These are phyloP conservation scores for Drosophila watanabei DNA, from an alignment of 1,140 invertebrate genomes.

Conservation along the genomic window DNA sequence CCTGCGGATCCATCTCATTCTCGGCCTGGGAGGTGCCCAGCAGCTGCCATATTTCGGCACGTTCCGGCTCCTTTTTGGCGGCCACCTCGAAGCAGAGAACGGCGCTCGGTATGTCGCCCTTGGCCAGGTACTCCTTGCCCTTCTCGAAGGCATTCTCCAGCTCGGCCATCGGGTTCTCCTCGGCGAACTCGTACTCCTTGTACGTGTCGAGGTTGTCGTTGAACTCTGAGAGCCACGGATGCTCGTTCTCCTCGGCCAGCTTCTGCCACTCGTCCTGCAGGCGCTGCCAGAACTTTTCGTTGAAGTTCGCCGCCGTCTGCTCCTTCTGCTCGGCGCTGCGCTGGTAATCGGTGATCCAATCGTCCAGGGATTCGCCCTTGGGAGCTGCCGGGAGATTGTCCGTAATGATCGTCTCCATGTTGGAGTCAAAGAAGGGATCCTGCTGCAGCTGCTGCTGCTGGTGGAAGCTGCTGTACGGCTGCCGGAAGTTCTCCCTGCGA, in stretches of 20 bases:
- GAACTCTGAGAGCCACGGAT: slow-evolving; percentile 90
- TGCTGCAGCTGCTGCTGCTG: slow-evolving; percentile 31
- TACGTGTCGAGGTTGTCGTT: slow-evolving; percentile 89
- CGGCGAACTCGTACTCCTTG: slow-evolving; percentile 93
- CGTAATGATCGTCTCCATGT: slow-evolving; percentile 63
- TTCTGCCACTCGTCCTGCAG: slow-evolving; percentile 93
- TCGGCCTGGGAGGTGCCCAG: slow-evolving; percentile 96
- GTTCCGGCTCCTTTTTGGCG: slow-evolving; percentile 93
- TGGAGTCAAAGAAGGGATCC: slow-evolving; percentile 63
- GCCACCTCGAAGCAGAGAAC: slow-evolving; percentile 99
- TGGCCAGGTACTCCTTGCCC: slow-evolving; percentile 92
- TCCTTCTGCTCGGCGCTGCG: slow-evolving; percentile 79
- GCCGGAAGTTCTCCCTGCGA: slow-evolving; percentile 49
- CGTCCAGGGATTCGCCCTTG: slow-evolving; percentile 55
- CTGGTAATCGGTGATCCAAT: slow-evolving; percentile 72
- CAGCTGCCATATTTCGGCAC: slow-evolving; percentile 93
- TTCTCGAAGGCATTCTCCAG: slow-evolving; percentile 94
- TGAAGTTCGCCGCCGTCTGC: slow-evolving; percentile 85
- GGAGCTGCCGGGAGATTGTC: slow-evolving; percentile 50
- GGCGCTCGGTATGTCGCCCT: slow-evolving; percentile 97
- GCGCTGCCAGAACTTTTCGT: slow-evolving; percentile 91
- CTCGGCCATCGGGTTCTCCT: slow-evolving; percentile 94
- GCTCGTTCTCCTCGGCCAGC: slow-evolving; percentile 87
- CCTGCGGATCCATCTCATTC: slow-evolving; percentile 90
- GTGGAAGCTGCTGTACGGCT: slow-evolving; percentile 36